Base-by-base conservation (phyloP, 1,140 invertebrate genomes). In the Xylocopa sonorina region DNA sequence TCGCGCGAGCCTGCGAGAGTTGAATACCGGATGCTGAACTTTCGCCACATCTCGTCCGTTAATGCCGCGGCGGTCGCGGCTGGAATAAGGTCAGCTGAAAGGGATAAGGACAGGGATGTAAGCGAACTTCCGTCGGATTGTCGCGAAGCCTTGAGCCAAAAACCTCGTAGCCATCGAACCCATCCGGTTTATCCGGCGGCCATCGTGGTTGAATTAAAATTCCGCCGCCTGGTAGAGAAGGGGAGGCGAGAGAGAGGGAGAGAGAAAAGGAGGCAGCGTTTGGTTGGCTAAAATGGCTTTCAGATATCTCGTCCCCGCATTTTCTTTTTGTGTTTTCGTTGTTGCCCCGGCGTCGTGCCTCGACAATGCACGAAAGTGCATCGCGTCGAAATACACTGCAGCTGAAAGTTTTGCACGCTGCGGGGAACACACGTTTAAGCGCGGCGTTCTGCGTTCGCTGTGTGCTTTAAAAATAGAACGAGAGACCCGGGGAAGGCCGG, bases 101-200 rank as follows among this genome's bases (percentile, higher is more conserved):
- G 32, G 72, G 63, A 81, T 69, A 75, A 68, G 58, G 64, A 78
- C 80, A 55, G 79, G 74, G 58, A 85, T 85, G 68, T n/a, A 82
- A 78, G 55, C 68, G 57, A 62, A 84, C 51, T 71, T 51, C 66
- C 48, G 71, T 57, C 38, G 53, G 81, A 84, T 84, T 76, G 81
- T 80, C 77, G 58, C n/a, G 71, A 76, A 84, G 77, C 82, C 83
- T 80, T 84, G 79, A 84, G 82, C 83, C 71, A 80, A 84, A 84
- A 84, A 83, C 82, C 77, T 75, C 67, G 60, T 67, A 63, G 62
- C 69, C 69, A 67, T 72, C 82, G 82, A 60, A 69, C 62, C 60
- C 68, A 55, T 72, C 77, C 69, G 58, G 50, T 55, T 73, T 72
- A 78, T 73, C 68, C 77, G 14, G 48, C 77, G 38, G 77, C 76